phyloP scores from a whole-genome alignment of 2,113 vertebrate species.

The Sterrhoptilus dennistouni region DNA sequence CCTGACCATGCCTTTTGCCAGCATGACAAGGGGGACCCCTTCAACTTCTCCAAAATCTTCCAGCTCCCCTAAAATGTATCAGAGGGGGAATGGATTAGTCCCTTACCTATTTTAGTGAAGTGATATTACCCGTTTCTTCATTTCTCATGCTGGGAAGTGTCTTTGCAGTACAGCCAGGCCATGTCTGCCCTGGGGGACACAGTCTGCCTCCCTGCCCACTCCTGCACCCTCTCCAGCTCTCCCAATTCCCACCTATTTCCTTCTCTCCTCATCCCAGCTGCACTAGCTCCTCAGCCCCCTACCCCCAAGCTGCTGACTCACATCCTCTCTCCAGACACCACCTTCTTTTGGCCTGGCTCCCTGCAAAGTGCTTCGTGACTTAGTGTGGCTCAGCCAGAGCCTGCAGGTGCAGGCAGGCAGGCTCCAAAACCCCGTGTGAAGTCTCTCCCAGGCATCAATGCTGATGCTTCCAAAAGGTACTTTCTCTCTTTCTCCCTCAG shows the following conservation, averaged over 20 bases:
- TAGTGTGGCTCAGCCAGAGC: neutral
- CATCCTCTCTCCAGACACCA: conserved; percentile 7
- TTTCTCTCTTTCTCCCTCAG: neutral
- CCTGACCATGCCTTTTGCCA: neutral
- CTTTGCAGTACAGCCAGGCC: neutral
- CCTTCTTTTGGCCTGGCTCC: neutral
- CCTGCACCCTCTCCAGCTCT: neutral
- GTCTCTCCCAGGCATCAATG: neutral
- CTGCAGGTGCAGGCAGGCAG: neutral
- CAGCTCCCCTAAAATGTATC: neutral
- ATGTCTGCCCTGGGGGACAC: fast-evolving
- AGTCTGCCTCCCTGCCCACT: neutral
- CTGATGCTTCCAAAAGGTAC: neutral
- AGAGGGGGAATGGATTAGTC: neutral
- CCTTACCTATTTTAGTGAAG: neutral
- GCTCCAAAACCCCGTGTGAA: neutral
- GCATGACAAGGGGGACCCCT: neutral
- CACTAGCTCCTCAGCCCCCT: neutral
- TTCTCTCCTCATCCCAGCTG: neutral
- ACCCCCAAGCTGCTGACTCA: conserved; percentile 46
- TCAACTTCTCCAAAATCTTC: neutral
- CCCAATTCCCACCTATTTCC: neutral
- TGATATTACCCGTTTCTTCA: neutral
- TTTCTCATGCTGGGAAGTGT: neutral
- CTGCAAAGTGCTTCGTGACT: neutral